Evolutionary conservation across 2,888 invertebrate genomes (phyloP).

Genomic region (Tachystola acroxantha): DNA sequence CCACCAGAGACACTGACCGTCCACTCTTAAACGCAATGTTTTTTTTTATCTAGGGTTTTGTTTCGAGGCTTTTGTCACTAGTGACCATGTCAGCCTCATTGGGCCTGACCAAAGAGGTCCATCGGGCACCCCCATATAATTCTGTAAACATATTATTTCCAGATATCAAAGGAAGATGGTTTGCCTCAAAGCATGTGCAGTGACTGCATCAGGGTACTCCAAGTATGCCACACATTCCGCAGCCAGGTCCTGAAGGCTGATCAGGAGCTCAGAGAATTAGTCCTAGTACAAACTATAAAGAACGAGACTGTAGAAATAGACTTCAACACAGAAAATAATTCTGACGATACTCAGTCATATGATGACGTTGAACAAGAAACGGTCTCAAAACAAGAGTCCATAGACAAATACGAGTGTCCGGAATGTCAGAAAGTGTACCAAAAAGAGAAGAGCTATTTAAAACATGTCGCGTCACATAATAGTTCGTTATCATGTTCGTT

Average conservation of each 20-base stretch:
- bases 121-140: no score
- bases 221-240: conserved; percentile 63
- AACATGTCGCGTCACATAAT: conserved; percentile 64
- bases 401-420: conserved; percentile 41
- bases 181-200: conserved; percentile 79
- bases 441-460: conserved; percentile 60
- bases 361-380: conserved; percentile 20
- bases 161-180: conserved; percentile 71
- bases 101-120: no score
- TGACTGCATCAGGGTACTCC: conserved; percentile 69
- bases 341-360: conserved; percentile 16
- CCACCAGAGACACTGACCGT: no score
- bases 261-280: conserved; percentile 41
- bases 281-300: conserved; percentile 17
- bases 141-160: no score
- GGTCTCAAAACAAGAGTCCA: conserved; percentile 23
- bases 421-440: conserved; percentile 67
- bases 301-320: conserved; percentile 27
- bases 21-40: no score
- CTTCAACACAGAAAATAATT: conserved; percentile 31
- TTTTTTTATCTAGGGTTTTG: no score
- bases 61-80: no score
- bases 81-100: no score
- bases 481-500: conserved; percentile 31
- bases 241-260: conserved; percentile 45